These are phyloP conservation scores for Luscinia megarhynchos DNA, from an alignment of 2,797 vertebrate genomes.

Conservation along the genomic window DNA sequence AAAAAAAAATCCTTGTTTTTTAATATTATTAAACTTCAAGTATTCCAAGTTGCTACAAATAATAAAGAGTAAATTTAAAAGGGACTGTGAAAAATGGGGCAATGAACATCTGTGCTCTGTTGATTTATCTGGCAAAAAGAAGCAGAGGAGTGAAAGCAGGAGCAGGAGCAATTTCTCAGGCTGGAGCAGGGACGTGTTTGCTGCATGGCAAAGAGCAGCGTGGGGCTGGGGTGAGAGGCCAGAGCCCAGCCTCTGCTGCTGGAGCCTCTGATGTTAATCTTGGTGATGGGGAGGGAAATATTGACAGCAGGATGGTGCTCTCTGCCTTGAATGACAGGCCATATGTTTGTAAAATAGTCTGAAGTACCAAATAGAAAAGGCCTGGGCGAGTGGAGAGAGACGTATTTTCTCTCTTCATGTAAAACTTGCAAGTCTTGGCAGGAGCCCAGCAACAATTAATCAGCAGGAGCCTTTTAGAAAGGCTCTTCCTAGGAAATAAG, in stretches of 20 bases:
- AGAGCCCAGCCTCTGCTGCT: not conserved
- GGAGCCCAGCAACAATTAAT: constrained; percentile 62
- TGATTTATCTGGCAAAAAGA: constrained; percentile 41
- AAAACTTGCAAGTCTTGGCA: constrained; percentile 65
- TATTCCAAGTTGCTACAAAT: constrained; percentile 46
- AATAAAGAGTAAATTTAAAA: constrained; percentile 53
- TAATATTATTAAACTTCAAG: constrained; percentile 25
- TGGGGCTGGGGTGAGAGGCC: constrained; percentile 7
- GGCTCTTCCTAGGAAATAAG: constrained; percentile 61
- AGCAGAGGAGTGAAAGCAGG: constrained; percentile 30
- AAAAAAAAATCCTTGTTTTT: not conserved
- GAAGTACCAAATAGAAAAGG: constrained; percentile 42
- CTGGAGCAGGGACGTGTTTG: not conserved
- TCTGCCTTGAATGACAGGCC: constrained; percentile 59
- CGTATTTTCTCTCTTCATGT: constrained; percentile 49
- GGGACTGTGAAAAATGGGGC: constrained; percentile 45
- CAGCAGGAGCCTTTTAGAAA: constrained; percentile 64
- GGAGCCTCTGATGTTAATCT: constrained; percentile 38
- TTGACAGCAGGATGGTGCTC: constrained; percentile 59
- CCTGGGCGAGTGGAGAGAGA: constrained; percentile 1
- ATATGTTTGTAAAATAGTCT: constrained; percentile 53
- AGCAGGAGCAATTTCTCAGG: constrained; percentile 16
- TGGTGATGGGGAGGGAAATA: constrained; percentile 62
- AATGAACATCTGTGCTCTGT: constrained; percentile 10
- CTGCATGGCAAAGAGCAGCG: constrained; percentile 22